A percentile compares a stretch with the other conserved stretches of the same genome.
phyloP scores from a whole-genome alignment of 2,888 invertebrate species.

The Branchellion lobata region DNA sequence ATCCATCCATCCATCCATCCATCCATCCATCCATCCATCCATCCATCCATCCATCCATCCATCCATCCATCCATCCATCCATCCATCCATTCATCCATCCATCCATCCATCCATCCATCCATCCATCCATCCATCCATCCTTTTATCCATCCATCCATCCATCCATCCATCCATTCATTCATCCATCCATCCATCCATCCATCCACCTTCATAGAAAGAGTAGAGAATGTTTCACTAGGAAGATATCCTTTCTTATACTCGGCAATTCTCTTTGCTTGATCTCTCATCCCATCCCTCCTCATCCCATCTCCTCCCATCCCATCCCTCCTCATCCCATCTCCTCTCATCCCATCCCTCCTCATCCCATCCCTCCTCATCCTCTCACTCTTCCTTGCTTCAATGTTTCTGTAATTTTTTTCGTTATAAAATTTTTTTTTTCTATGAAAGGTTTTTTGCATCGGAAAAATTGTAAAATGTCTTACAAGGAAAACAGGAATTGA shows the following conservation, averaged over 20 bases:
- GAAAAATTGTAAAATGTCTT: too few relatives aligned
- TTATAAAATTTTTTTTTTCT: too few relatives aligned
- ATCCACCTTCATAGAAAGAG: not conserved
- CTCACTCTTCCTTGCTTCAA: too few relatives aligned
- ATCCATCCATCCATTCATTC: not conserved
- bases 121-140: not conserved
- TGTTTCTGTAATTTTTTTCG: too few relatives aligned
- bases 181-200: too few relatives aligned
- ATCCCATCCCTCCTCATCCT: too few relatives aligned
- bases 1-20: not conserved
- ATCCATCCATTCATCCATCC: not conserved
- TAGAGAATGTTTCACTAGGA: not conserved
- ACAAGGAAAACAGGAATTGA: too few relatives aligned
- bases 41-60: not conserved
- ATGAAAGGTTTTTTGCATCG: too few relatives aligned
- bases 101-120: not conserved
- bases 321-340: too few relatives aligned
- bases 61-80: not conserved
- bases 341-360: too few relatives aligned
- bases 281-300: conserved; percentile 6
- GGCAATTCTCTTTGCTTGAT: conserved; percentile 33
- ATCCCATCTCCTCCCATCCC: not conserved
- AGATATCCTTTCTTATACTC: conserved; percentile 31
- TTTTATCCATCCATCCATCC: not conserved
- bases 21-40: not conserved